These are phyloP conservation scores for Mantis religiosa DNA, from an alignment of 2,888 invertebrate genomes.

Conservation along the genomic window DNA sequence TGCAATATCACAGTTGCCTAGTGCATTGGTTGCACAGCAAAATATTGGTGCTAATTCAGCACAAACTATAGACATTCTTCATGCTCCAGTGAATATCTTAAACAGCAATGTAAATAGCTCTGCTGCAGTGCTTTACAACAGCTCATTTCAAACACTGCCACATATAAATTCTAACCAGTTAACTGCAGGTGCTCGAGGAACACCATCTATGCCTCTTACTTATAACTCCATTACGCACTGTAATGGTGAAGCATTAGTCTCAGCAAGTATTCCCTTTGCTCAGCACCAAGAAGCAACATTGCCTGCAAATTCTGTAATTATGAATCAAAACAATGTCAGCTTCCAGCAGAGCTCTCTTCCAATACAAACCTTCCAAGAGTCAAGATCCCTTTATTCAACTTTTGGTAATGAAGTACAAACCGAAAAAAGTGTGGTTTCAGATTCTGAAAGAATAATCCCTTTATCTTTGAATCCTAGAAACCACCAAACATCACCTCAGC, in stretches of 20 bases:
- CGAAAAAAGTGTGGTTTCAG: neutral
- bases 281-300: slow-evolving; percentile 28
- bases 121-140: slow-evolving; percentile 30
- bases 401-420: neutral
- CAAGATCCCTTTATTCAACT: slow-evolving; percentile 2
- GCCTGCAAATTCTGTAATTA: slow-evolving; percentile 30
- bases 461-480: neutral
- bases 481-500: neutral
- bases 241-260: slow-evolving; percentile 24
- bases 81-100: slow-evolving; percentile 31
- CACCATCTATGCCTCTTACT: slow-evolving; percentile 15
- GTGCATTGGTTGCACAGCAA: slow-evolving; percentile 11
- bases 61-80: slow-evolving; percentile 33
- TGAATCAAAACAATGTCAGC: slow-evolving; percentile 30
- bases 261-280: slow-evolving; percentile 20
- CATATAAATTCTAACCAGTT: slow-evolving; percentile 19
- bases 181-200: neutral
- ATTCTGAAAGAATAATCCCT: neutral
- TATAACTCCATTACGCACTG: slow-evolving; percentile 23
- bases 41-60: slow-evolving; percentile 17
- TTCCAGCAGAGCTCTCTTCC: neutral
- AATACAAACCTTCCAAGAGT: neutral
- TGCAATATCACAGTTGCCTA: neutral
- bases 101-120: slow-evolving; percentile 30
- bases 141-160: slow-evolving; percentile 29